Percentiles rank a stretch among this genome's conserved stretches.
Conservation (phyloP, 2,888 invertebrate species). For the Dyspetes luteomarginatus region DNA sequence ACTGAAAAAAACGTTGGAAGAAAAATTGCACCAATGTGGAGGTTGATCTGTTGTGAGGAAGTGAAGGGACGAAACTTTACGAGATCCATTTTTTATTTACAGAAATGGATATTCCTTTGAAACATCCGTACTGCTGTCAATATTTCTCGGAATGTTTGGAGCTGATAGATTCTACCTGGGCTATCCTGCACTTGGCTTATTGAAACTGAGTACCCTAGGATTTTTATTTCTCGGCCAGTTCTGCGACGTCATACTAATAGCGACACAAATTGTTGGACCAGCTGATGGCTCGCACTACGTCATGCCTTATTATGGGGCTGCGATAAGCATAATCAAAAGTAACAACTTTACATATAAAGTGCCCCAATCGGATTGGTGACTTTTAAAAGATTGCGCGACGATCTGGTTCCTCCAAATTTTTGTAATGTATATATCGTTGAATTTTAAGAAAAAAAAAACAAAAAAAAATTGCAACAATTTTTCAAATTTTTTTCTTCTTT, state of each 20-base stretch:
- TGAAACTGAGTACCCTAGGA: conserved; percentile 97
- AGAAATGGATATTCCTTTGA: conserved; percentile 98
- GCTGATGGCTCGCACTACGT: conserved; percentile 97
- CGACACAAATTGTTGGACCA: conserved; percentile 96
- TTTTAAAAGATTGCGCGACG: conserved; percentile 65
- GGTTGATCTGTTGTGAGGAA: no score
- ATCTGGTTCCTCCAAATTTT: background rate
- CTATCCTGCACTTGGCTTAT: conserved; percentile 96
- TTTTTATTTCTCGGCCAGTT: conserved; percentile 98
- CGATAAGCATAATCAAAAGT: conserved; percentile 91
- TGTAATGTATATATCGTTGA: background rate
- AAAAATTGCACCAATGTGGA: no score
- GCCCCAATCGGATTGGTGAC: conserved; percentile 91
- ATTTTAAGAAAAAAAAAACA: no score
- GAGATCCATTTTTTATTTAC: conserved; percentile 76
- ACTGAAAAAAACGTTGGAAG: no score
- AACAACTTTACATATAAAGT: conserved; percentile 93
- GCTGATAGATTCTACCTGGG: conserved; percentile 99
- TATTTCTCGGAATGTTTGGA: conserved; percentile 99
- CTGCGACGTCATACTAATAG: conserved; percentile 96
- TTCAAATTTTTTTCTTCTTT: background rate
- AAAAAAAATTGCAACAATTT: background rate
- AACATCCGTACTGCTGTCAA: conserved; percentile 95
- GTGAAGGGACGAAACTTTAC: no score
- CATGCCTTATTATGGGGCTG: conserved; percentile 96